Evolutionary conservation across 1,140 invertebrate genomes (phyloP), one percentile per base, ranked within the genome.

Genomic region (Pomacea maculata): DNA sequence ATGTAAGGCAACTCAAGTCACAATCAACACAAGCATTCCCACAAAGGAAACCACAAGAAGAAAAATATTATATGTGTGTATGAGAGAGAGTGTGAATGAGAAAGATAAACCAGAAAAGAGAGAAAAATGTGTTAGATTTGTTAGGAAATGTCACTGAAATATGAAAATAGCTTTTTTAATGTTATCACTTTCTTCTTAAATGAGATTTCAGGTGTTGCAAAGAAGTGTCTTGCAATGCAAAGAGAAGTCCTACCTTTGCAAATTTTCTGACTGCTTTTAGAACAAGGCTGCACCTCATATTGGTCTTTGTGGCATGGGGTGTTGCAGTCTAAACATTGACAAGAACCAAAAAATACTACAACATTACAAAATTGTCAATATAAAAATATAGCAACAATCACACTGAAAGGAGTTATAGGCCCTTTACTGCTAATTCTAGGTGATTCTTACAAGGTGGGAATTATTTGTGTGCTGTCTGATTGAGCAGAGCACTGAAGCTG

Each of bases 281-380:
- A 68, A 75, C 87, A 87, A 55, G 84, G 79, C 79, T 84, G 82
- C 1, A 81, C 81, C 75, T 88, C 84, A 75, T 87, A 88, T 19
- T 85, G 85, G 21, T 85, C 83, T 12, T 82, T 54, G 71, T 75
- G 72, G 76, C 87, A 88, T 15, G 85, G 84, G n/a, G 80, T 81
- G 65, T 78, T 78, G 80, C 87, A 88, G 57, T 84, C 87, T 88
- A 76, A 65, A 82, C 73, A 74, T 34, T 15, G 34, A 17, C 25
- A 55, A 34, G 34, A 45, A 45, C 34, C 2, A 45, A 45, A 45
- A 45, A 45, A 45, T 45, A 45, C 34, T 45, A 45, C 34, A 45
- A 45, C 34, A 45, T 45, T 45, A 45, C 6, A 45, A 45, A 45
- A 45, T 45, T 45, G 34, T 45, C 34, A 45, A 6, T 45, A 45